Conservation (phyloP, 1,140 invertebrate species). For the Bicyclus anynana region DNA sequence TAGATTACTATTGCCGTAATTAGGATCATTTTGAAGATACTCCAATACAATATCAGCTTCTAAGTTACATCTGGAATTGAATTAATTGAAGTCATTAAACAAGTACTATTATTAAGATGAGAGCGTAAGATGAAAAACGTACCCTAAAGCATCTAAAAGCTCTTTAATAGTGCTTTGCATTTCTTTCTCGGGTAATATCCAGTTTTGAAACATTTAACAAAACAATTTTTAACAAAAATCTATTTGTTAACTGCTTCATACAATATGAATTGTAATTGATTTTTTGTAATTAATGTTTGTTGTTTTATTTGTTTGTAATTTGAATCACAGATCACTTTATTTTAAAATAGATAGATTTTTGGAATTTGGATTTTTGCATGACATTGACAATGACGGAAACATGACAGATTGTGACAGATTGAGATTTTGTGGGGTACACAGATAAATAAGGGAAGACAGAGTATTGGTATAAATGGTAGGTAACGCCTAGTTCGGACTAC, state of each 20-base stretch:
- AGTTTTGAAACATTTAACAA: constrained; percentile 65
- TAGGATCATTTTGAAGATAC: constrained; percentile 73
- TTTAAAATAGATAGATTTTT: no score
- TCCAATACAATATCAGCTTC: constrained; percentile 70
- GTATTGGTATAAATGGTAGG: no score
- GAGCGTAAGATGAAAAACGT: constrained; percentile 2
- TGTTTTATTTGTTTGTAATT: not conserved
- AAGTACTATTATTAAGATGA: not conserved
- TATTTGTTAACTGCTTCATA: constrained; percentile 40
- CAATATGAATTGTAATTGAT: not conserved
- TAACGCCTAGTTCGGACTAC: no score
- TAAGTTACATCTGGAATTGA: constrained; percentile 65
- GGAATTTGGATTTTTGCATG: no score
- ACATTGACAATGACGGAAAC: no score
- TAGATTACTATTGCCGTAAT: constrained; percentile 66
- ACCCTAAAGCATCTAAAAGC: constrained; percentile 71
- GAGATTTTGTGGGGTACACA: no score
- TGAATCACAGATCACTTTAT: constrained; percentile 12
- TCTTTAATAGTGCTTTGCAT: constrained; percentile 74
- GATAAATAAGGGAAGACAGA: no score
- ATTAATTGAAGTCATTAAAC: constrained; percentile 33
- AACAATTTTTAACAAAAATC: constrained; percentile 29
- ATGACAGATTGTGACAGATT: no score
- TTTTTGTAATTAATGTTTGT: not conserved
- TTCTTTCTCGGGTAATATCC: constrained; percentile 56